phyloP scores from a whole-genome alignment of 2,113 vertebrate genomes.

The Gymnobelideus leadbeateri region DNA sequence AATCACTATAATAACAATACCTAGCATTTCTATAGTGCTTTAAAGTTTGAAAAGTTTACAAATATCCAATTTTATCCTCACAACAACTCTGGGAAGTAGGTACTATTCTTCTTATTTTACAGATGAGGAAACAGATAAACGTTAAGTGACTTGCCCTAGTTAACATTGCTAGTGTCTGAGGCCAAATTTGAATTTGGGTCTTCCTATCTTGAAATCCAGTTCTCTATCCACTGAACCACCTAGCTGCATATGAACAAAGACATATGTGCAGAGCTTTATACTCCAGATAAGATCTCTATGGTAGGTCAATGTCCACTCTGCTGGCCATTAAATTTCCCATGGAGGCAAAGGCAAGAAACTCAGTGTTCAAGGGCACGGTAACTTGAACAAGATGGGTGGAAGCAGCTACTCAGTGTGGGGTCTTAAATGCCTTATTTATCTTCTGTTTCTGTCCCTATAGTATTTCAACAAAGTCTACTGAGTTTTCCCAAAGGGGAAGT shows the following conservation, averaged over 20 bases:
- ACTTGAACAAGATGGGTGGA: background rate
- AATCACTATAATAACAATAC: background rate
- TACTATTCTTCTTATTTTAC: background rate
- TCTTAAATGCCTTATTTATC: background rate
- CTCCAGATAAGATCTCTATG: background rate
- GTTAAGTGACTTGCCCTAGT: background rate
- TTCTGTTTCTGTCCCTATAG: background rate
- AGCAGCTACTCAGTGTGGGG: background rate
- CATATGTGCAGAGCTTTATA: background rate
- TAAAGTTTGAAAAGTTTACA: background rate
- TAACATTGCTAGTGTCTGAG: background rate
- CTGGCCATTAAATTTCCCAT: background rate
- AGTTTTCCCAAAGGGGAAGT: background rate
- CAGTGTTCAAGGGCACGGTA: background rate
- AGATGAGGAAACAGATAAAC: background rate
- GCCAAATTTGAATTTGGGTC: background rate
- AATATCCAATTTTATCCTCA: background rate
- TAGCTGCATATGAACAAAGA: background rate
- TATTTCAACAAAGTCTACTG: background rate
- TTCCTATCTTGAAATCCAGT: background rate
- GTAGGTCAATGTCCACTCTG: background rate
- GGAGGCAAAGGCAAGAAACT: background rate
- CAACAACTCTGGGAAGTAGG: background rate
- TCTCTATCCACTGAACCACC: background rate
- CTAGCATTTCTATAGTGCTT: background rate